A percentile compares a stretch with the other conserved stretches of the same genome.
Evolutionary conservation across 2,888 invertebrate species (phyloP).

Genomic region (Apotomis betuletana): DNA sequence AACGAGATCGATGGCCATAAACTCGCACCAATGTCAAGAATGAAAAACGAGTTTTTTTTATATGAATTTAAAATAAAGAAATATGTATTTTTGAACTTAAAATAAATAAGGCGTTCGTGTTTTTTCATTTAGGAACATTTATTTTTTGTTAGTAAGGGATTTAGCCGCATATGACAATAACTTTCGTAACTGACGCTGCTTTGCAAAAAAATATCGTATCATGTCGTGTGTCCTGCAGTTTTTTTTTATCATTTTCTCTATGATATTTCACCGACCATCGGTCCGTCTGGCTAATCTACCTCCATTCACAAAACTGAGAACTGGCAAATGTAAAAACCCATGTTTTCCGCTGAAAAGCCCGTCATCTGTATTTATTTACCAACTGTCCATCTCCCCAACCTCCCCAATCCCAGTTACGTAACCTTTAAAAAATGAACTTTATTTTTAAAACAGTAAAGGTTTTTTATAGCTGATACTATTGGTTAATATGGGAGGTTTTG

Average conservation of each 20-base stretch:
- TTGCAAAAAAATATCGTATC: no score
- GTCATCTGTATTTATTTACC: slow-evolving; percentile 29
- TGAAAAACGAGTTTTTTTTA: no score
- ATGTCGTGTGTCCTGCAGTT: no score
- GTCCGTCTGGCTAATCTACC: slow-evolving; percentile 6
- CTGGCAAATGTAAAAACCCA: slow-evolving; percentile 25
- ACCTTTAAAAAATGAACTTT: neutral
- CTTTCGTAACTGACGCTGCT: no score
- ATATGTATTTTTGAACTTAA: no score
- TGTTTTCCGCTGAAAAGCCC: slow-evolving; percentile 28
- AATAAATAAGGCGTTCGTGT: no score
- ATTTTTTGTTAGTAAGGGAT: no score
- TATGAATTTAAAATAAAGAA: no score
- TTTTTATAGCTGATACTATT: neutral
- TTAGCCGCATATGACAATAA: no score
- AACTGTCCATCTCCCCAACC: neutral
- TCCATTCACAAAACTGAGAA: slow-evolving; percentile 15
- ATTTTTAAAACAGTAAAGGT: neutral
- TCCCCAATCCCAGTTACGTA: neutral
- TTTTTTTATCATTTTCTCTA: neutral
- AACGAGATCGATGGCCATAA: no score
- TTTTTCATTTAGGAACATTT: no score
- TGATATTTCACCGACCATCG: neutral
- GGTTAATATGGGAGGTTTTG: neutral
- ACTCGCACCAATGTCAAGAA: no score